Conservation (phyloP, 2,888 invertebrate genomes). For the Scaptomyza parva region DNA sequence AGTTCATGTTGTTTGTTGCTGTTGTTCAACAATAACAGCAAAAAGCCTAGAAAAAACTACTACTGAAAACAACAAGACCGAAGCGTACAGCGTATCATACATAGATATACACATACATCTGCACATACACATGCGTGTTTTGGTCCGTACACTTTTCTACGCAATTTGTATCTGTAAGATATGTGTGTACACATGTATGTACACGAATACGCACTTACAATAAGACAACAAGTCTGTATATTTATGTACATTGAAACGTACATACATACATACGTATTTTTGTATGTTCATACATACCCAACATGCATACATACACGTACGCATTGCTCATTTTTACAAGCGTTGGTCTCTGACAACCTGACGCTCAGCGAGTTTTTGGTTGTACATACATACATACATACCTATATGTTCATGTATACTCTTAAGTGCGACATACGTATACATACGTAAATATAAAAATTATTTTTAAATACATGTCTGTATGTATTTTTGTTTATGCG, state of each 20-base stretch:
- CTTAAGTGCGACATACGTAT: conserved; percentile 53
- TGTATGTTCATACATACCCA: conserved; percentile 21
- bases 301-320: conserved; percentile 15
- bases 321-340: conserved; percentile 56
- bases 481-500: conserved; percentile 17
- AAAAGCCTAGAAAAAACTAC: conserved; percentile 19
- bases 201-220: not conserved
- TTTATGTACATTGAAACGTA: conserved; percentile 13
- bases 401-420: not conserved
- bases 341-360: conserved; percentile 61
- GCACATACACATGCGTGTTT: not conserved
- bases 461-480: conserved; percentile 47
- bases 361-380: conserved; percentile 13
- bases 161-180: conserved; percentile 52
- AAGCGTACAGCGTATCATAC: conserved; percentile 12
- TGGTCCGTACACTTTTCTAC: conserved; percentile 37
- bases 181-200: conserved; percentile 6
- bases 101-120: not conserved
- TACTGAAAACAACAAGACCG: conserved; percentile 42
- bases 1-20: conserved; percentile 49
- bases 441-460: conserved; percentile 63
- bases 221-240: conserved; percentile 1
- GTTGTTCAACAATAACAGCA: conserved; percentile 23
- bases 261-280: conserved; percentile 1
- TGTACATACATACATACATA: conserved; percentile 14